Evolutionary conservation across 1,140 invertebrate species (phyloP), one percentile per base, ranked within the genome.

Genomic region (Zaprionus ornatus): DNA sequence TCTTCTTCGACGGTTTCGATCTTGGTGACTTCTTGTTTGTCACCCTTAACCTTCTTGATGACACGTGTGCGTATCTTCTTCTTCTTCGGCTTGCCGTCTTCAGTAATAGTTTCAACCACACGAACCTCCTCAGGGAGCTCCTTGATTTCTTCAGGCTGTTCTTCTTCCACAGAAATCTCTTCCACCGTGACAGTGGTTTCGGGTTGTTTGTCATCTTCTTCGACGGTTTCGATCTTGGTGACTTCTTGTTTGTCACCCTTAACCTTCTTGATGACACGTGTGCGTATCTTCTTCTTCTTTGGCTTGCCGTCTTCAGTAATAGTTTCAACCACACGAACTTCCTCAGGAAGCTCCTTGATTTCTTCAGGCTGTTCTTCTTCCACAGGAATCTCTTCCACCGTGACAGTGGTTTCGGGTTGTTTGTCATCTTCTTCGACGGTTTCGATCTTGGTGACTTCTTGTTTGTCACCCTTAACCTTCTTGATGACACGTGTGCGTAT

Each of bases 1-100:
- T 92, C 85, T 78, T 93, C 91, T 82, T 93, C 91, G 15, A 93
- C 78, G 2, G 92, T 93, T 15, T 93, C 86, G 56, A 92, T 91
- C 61, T 90, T 81, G n/a, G 80, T 92, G 19, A 91, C 77, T 74
- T 91, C 80, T 80, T 93, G 82, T 29, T 84, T 84, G 3, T 79
- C 77, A 17, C 85, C 91, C 23, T 82, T 90, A 40, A 85, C 74
- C 68, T 84, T 92, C 65, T 90, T 81, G 63, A 82, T 87, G 0
- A 83, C 73, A 17, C 79, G 76, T 50, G 90, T 90, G 62, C 75
- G 90, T 0, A 67, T 77, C 12, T 77, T 82, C n/a, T 71, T 71
- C 42, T 68, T 67, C 23, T 65, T 74, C 0, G 52, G 60, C 21
- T 50, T 54, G 15, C 61, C 61, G 17, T 63, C 61, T 63, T 63